Evolutionary conservation across 2,888 invertebrate species (phyloP), one percentile per base, ranked within the genome.

Genomic region (Perdita meconis): DNA sequence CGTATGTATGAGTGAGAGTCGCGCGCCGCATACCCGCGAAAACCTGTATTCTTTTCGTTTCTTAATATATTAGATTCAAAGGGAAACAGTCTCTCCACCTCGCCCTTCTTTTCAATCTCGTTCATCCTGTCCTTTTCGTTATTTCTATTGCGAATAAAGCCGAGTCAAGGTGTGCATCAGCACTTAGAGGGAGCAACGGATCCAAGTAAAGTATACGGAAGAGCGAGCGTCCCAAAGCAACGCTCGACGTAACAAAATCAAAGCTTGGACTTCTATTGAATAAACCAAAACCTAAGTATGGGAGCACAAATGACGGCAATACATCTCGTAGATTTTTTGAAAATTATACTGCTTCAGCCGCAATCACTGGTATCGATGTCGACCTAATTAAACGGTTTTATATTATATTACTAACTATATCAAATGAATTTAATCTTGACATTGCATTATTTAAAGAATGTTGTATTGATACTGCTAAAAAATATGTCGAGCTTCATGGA

Each of bases 301-400:
- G 22, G 6, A 40, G 8, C 2, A 38, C 24, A 4, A 57, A 57
- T 40, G 56, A 57, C 22, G 56, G 13, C 22, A 57, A 57, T n/a
- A 40, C 40, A 13, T 10, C 40, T 10, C 19, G 24, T 0, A 19
- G 22, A 57, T 57, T 57, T 40, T 57, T 57, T 16, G n/a, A 22
- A 24, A 12, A 40, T 10, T 1, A 13, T 24, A 24, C 22, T 24
- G 13, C 13, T 51, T 57, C 24, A 5, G 5, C 22, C 16, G 5
- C 16, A 24, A 57, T 40, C 8, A 40, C 22, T 38, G 13, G 40
- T 8, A n/a, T 57, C 2, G 53, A 53, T 34, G 34, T 26, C 12
- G 34, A 53, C 10, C 13, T 53, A 34, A 53, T 53, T n/a, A 53
- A 16, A 34, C 30, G 16, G n/a, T 53, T 30, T 16, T 2, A 3